Evolutionary conservation across 2,888 invertebrate species (phyloP).

Genomic region (Timandra comae): DNA sequence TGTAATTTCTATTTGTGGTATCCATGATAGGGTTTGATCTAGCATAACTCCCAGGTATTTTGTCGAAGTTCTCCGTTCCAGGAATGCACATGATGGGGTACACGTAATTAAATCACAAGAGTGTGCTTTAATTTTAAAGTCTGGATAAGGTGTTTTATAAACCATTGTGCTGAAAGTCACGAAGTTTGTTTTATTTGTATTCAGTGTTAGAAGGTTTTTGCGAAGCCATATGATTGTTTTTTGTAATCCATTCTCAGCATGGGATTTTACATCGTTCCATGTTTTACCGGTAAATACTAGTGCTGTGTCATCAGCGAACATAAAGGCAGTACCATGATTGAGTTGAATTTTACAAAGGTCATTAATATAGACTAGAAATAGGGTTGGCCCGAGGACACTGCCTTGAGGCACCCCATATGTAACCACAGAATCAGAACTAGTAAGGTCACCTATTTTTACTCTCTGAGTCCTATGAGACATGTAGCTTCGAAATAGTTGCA

Average conservation of each 20-base stretch:
- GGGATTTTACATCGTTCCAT: background rate
- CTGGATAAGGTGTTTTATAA: background rate
- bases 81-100: background rate
- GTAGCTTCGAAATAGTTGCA: constrained; percentile 3
- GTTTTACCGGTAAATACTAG: background rate
- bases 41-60: background rate
- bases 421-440: background rate
- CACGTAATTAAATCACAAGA: too few relatives aligned
- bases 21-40: background rate
- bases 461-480: constrained; percentile 2
- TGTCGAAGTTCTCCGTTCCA: background rate
- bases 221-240: background rate
- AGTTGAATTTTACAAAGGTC: background rate
- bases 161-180: background rate
- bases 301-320: constrained; percentile 2
- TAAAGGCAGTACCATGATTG: background rate
- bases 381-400: constrained; percentile 5
- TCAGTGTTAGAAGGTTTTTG: background rate
- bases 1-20: background rate
- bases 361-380: constrained; percentile 6
- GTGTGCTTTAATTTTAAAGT: background rate
- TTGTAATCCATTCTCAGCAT: background rate
- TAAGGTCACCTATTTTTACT: background rate
- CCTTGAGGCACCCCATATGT: constrained; percentile 7
- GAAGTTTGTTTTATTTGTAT: background rate